These are phyloP conservation scores for Gambusia holbrooki DNA, from an alignment of 2,113 vertebrate genomes.

Conservation along the genomic window DNA sequence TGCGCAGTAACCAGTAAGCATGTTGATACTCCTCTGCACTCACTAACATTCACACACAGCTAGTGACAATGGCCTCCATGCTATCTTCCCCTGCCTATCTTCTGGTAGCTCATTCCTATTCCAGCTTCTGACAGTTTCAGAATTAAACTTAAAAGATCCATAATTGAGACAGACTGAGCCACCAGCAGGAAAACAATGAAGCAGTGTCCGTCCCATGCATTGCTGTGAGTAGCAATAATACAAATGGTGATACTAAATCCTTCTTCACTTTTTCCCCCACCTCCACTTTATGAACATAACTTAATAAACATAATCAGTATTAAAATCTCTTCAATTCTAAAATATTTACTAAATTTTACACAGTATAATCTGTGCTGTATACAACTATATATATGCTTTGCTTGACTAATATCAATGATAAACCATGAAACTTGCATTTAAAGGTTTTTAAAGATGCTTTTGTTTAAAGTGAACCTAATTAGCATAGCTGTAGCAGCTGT, in stretches of 20 bases:
- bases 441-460: background rate
- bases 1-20: no score
- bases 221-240: background rate
- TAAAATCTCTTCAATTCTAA: background rate
- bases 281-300: background rate
- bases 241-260: background rate
- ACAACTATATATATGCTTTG: background rate
- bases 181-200: constrained; percentile 36
- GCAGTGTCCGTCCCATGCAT: constrained; percentile 15
- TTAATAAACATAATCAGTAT: background rate
- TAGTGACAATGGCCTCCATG: no score
- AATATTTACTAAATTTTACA: constrained; percentile 3
- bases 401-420: constrained; percentile 6
- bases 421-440: background rate
- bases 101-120: background rate
- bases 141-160: background rate
- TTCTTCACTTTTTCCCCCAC: background rate
- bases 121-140: background rate
- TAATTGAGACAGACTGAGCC: background rate
- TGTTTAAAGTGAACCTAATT: background rate
- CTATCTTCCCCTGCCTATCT: no score
- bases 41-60: no score
- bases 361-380: background rate
- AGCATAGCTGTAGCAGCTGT: background rate
- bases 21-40: no score